These are phyloP conservation scores for Meloidogyne exigua DNA, from an alignment of 1,140 invertebrate species.

Conservation along the genomic window DNA sequence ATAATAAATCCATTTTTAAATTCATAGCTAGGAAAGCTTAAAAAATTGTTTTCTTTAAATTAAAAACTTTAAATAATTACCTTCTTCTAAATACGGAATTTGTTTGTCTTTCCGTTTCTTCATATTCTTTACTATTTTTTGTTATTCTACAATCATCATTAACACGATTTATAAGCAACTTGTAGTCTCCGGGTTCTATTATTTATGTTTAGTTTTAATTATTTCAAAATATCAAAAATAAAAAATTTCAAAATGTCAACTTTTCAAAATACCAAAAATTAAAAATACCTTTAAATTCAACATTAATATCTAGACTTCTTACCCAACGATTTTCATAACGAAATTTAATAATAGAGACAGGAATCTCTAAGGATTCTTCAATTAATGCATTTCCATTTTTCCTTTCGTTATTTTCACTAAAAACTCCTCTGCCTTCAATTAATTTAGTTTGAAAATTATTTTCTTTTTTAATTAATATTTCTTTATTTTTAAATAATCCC, in stretches of 20 bases:
- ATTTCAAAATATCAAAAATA: not conserved
- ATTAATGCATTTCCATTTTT: not conserved
- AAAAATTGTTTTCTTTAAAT: not conserved
- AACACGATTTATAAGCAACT: not conserved
- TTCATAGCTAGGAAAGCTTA: too few relatives aligned
- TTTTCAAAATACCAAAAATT: not conserved
- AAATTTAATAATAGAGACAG: not conserved
- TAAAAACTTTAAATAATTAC: not conserved
- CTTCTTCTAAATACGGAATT: not conserved
- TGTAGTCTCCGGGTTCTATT: not conserved
- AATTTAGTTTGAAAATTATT: not conserved
- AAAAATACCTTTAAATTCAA: not conserved
- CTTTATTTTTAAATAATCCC: not conserved
- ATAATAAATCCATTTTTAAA: too few relatives aligned
- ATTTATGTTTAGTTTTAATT: not conserved
- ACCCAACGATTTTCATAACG: not conserved
- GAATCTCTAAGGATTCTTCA: not conserved
- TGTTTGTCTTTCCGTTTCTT: not conserved
- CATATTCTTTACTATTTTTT: not conserved
- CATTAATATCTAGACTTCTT: not conserved
- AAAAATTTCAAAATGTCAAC: too few relatives aligned
- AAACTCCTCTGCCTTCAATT: not conserved
- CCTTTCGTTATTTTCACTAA: not conserved
- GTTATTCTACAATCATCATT: not conserved
- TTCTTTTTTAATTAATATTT: not conserved